Evolutionary conservation across 2,888 invertebrate species (phyloP).

Genomic region (Trissonchulus latispiculum): DNA sequence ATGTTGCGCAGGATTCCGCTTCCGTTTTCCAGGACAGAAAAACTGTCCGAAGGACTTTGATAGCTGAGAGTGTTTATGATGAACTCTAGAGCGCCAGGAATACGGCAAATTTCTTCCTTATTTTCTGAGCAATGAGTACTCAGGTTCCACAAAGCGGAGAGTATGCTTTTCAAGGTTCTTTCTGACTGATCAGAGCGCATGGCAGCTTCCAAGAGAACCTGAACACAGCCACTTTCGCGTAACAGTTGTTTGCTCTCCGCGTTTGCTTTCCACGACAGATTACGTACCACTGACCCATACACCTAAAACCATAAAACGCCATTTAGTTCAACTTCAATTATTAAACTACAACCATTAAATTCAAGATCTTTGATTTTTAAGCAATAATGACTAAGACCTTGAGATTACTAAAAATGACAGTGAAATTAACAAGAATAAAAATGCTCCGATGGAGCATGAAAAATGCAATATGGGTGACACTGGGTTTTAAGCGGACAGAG

Average conservation of each 20-base stretch:
- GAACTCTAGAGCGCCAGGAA: constrained; percentile 75
- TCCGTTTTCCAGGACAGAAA: constrained; percentile 62
- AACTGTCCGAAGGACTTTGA: background rate
- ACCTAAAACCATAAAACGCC: too few species aligned
- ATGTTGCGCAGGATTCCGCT: constrained; percentile 93
- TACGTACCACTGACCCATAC: constrained; percentile 86
- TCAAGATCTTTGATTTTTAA: too few species aligned
- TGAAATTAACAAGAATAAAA: too few species aligned
- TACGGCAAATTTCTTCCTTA: constrained; percentile 78
- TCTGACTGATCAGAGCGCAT: constrained; percentile 67
- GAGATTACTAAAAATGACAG: too few species aligned
- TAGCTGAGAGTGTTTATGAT: constrained; percentile 66
- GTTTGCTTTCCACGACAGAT: constrained; percentile 94
- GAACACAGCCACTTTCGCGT: constrained; percentile 76
- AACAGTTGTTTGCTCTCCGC: constrained; percentile 77
- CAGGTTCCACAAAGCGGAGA: constrained; percentile 91
- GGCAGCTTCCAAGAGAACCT: constrained; percentile 71
- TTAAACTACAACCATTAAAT: too few species aligned
- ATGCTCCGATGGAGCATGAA: too few species aligned
- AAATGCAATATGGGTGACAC: too few species aligned
- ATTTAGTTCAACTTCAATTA: too few species aligned
- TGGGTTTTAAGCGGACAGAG: too few species aligned
- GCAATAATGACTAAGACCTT: too few species aligned
- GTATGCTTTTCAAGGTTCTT: constrained; percentile 80
- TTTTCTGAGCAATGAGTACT: constrained; percentile 92